A percentile compares a stretch with the other conserved stretches of the same genome.
Evolutionary conservation across 2,888 invertebrate genomes (phyloP).

Genomic region (Melinopterus prodromus): DNA sequence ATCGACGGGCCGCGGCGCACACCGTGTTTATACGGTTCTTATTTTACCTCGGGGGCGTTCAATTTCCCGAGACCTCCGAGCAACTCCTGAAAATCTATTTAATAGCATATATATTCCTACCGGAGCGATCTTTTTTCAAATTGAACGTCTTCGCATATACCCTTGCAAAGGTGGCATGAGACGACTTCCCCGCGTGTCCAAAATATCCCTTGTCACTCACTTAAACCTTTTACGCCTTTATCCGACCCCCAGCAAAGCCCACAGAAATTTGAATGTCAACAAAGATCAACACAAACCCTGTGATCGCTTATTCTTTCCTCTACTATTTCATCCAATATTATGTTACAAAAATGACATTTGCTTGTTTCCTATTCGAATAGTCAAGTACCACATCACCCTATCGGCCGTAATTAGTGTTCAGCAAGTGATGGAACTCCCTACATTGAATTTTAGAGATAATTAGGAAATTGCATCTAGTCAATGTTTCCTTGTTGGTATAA

Average conservation of each 20-base stretch:
- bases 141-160: constrained; percentile 43
- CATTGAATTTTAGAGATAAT: neutral
- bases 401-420: no score
- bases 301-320: constrained; percentile 43
- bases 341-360: no score
- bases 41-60: constrained; percentile 48
- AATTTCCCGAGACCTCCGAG: constrained; percentile 40
- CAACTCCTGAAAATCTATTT: constrained; percentile 48
- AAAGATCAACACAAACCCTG: constrained; percentile 57
- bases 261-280: constrained; percentile 63
- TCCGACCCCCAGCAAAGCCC: constrained; percentile 51
- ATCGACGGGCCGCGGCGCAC: constrained; percentile 51
- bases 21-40: constrained; percentile 56
- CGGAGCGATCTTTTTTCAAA: constrained; percentile 46
- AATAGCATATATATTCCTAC: constrained; percentile 49
- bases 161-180: constrained; percentile 22
- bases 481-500: neutral
- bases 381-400: no score
- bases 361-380: no score
- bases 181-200: neutral
- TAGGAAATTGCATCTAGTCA: neutral
- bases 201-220: constrained; percentile 50
- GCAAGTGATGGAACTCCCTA: no score
- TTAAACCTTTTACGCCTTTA: constrained; percentile 48
- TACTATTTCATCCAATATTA: no score